Percentiles rank a stretch among this genome's conserved stretches.
phyloP scores from a whole-genome alignment of 2,888 invertebrate genomes.

The Malacosoma neustria region DNA sequence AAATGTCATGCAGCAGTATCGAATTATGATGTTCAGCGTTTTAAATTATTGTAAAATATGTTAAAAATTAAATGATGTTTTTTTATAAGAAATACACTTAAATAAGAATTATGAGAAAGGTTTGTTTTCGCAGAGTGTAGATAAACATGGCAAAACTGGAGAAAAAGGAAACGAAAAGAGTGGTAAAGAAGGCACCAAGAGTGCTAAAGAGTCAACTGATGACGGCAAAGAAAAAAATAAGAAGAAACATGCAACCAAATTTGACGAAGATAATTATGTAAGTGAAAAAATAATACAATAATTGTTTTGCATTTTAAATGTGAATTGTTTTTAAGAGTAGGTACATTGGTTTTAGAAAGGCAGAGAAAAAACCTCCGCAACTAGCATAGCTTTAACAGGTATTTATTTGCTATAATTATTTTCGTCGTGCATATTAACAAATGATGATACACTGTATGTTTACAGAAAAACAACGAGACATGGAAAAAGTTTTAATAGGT shows the following conservation, averaged over 20 bases:
- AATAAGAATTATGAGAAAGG: too few relatives aligned
- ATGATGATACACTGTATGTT: not conserved
- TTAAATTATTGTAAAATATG: too few relatives aligned
- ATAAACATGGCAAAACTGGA: constrained; percentile 8
- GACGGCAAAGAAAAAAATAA: constrained; percentile 7
- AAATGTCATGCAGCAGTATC: too few relatives aligned
- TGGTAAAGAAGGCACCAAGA: constrained; percentile 4
- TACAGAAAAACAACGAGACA: constrained; percentile 25
- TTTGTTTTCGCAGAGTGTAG: too few relatives aligned
- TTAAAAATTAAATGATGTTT: too few relatives aligned
- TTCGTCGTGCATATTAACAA: not conserved
- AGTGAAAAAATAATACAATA: constrained; percentile 1
- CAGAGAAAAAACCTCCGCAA: constrained; percentile 8
- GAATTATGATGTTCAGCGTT: too few relatives aligned
- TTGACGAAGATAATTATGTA: constrained; percentile 5
- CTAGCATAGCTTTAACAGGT: constrained; percentile 24
- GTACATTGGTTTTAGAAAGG: not conserved
- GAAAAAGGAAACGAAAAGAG: constrained; percentile 7
- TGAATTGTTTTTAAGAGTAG: too few relatives aligned
- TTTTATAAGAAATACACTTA: too few relatives aligned
- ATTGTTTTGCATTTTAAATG: too few relatives aligned
- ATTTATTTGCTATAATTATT: constrained; percentile 5
- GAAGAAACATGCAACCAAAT: constrained; percentile 9
- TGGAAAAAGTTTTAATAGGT: constrained; percentile 39
- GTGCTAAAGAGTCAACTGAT: constrained; percentile 9